phyloP scores from a whole-genome alignment of 2,113 vertebrate genomes.

The Pitta sordida region DNA sequence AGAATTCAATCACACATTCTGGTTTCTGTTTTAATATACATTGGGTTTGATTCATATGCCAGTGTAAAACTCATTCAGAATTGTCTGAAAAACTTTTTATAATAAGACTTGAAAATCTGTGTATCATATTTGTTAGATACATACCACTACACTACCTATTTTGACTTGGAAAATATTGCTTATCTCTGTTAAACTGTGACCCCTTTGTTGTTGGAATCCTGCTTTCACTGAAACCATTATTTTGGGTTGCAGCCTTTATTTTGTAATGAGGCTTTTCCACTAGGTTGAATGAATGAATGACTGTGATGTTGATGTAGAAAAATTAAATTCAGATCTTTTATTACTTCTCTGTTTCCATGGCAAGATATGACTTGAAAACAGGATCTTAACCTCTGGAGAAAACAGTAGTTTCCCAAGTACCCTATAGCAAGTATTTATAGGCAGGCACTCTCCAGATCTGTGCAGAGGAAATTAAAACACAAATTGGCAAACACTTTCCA shows the following conservation, averaged over 20 bases:
- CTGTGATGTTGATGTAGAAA: background rate
- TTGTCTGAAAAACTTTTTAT: background rate
- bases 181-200: background rate
- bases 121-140: background rate
- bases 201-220: background rate
- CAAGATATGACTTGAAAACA: background rate
- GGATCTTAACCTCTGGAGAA: background rate
- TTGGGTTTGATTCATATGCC: background rate
- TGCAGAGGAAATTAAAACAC: background rate
- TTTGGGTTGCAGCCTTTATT: background rate
- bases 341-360: background rate
- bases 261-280: background rate
- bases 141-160: background rate
- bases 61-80: background rate
- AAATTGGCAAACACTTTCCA: background rate
- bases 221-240: background rate
- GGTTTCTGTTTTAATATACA: background rate
- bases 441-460: background rate
- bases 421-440: background rate
- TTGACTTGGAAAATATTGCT: background rate
- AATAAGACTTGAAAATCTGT: background rate
- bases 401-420: background rate
- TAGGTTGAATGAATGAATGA: background rate
- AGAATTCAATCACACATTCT: constrained; percentile 15
- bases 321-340: background rate